Conservation (phyloP, 2,888 invertebrate species). For the Platycnemis pennipes region DNA sequence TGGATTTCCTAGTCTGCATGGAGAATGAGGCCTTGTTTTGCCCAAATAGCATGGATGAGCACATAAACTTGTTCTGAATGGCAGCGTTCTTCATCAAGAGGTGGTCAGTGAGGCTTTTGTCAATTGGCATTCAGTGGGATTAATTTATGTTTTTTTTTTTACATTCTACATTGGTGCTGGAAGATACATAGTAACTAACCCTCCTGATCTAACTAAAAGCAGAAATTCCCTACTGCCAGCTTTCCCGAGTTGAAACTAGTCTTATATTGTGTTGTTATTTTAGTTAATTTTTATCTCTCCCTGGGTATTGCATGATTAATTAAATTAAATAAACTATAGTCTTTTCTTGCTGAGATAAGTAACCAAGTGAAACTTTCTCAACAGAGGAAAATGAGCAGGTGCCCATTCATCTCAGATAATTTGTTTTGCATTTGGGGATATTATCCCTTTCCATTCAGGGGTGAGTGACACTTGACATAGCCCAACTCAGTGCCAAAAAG, state of each 20-base stretch:
- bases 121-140: neutral
- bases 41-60: neutral
- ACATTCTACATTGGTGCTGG: neutral
- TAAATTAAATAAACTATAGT: no score
- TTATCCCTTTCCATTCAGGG: no score
- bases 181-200: neutral
- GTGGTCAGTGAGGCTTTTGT: constrained; percentile 8
- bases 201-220: neutral
- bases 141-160: neutral
- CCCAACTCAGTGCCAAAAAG: no score
- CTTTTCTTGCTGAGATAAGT: no score
- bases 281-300: neutral
- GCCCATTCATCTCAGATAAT: no score
- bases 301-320: no score
- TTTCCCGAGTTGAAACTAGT: neutral
- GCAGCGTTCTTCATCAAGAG: neutral
- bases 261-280: neutral
- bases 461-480: no score
- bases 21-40: neutral
- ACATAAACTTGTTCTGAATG: neutral
- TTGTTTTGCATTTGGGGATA: no score
- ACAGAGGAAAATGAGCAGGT: no score
- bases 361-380: no score
- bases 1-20: neutral
- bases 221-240: neutral